Evolutionary conservation across 2,888 invertebrate species (phyloP).

Genomic region (Himalopsyche kuldschensis): DNA sequence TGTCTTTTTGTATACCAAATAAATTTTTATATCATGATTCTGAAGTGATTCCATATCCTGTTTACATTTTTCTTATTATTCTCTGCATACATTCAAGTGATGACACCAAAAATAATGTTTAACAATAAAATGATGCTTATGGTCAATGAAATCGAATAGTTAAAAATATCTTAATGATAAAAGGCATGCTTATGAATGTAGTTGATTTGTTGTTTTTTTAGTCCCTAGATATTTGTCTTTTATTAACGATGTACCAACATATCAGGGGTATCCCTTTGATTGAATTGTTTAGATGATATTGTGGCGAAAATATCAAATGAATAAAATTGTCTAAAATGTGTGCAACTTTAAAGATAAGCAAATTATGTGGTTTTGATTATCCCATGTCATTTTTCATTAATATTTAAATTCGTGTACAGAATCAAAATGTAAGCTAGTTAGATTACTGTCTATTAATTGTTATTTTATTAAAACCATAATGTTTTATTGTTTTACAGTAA

Average conservation of each 20-base stretch:
- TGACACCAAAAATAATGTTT: background rate
- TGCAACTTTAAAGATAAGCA: background rate
- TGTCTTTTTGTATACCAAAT: too few relatives aligned
- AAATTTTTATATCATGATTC: too few relatives aligned
- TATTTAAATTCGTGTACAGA: too few relatives aligned
- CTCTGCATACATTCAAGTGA: background rate
- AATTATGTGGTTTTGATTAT: background rate
- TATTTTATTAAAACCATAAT: too few relatives aligned
- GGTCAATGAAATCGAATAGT: background rate
- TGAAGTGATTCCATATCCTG: too few relatives aligned
- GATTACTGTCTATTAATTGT: too few relatives aligned
- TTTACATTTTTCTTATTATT: background rate
- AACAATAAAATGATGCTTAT: background rate
- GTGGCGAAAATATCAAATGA: background rate
- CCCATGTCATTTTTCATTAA: too few relatives aligned
- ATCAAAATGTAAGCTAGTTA: too few relatives aligned
- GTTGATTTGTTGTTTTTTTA: background rate
- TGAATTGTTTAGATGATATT: background rate
- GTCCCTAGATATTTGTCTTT: background rate
- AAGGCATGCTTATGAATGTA: background rate
- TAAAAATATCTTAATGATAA: background rate
- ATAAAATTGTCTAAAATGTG: background rate
- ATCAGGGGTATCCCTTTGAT: background rate
- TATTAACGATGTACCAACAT: background rate
- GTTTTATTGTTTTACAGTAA: too few relatives aligned